Percentiles rank a stretch among this genome's conserved stretches.
phyloP scores from a whole-genome alignment of 2,113 vertebrate genomes.

The Pholis gunnellus region DNA sequence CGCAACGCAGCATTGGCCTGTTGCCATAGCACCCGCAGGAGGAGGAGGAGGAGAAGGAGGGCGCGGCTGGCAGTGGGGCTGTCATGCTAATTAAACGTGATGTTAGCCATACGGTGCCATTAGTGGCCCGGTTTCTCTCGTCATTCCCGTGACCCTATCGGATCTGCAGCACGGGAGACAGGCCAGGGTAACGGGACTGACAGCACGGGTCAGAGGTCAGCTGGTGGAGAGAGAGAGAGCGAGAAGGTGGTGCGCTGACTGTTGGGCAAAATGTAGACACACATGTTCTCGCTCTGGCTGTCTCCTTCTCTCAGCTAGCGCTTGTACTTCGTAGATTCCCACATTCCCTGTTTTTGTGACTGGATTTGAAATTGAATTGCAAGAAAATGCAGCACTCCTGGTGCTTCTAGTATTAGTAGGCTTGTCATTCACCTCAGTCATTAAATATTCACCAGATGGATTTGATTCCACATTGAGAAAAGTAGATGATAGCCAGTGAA shows the following conservation, averaged over 20 bases:
- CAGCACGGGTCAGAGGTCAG: slow-evolving; percentile 67
- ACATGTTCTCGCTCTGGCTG: slow-evolving; percentile 26
- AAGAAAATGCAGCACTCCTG: slow-evolving; percentile 6
- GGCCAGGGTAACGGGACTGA: slow-evolving; percentile 51
- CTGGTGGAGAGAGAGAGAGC: not conserved
- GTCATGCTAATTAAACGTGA: slow-evolving; percentile 79
- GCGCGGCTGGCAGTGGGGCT: slow-evolving; percentile 43
- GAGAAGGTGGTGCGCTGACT: slow-evolving; percentile 18
- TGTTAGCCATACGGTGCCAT: slow-evolving; percentile 71
- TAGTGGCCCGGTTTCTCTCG: slow-evolving; percentile 58
- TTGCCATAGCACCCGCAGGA: slow-evolving; percentile 65
- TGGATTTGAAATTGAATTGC: slow-evolving; percentile 6
- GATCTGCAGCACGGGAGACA: slow-evolving; percentile 37
- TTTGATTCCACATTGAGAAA: slow-evolving; percentile 47
- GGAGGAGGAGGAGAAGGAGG: slow-evolving; percentile 37
- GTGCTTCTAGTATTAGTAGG: not conserved
- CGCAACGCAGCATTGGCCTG: slow-evolving; percentile 36
- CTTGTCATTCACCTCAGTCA: slow-evolving; percentile 22
- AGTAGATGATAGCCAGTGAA: slow-evolving; percentile 32
- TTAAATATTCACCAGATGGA: slow-evolving; percentile 54
- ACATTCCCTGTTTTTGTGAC: not conserved
- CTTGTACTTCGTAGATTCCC: slow-evolving; percentile 4
- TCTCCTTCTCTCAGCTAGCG: slow-evolving; percentile 2
- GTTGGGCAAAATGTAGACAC: slow-evolving; percentile 52
- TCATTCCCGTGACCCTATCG: slow-evolving; percentile 59